Conservation (phyloP, 1,140 invertebrate genomes). For the Drosophila gunungcola region DNA sequence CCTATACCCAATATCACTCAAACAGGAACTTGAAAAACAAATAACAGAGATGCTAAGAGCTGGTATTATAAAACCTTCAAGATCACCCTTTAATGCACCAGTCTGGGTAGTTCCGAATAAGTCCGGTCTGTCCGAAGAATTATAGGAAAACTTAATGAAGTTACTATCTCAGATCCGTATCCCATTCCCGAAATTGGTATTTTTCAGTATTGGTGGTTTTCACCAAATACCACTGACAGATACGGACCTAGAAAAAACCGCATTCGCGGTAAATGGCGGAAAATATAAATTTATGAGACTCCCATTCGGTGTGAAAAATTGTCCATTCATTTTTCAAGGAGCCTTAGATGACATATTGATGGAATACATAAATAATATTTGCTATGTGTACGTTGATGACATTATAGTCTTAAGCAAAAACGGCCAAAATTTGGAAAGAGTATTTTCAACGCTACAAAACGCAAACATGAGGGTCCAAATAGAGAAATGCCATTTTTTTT, state of each 20-base stretch:
- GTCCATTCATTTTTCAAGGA: not conserved
- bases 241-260: not conserved
- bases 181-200: not conserved
- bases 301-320: not conserved
- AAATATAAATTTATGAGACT: not conserved
- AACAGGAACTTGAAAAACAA: no score
- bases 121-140: not conserved
- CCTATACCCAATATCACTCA: no score
- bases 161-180: constrained; percentile 1
- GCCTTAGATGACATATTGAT: not conserved
- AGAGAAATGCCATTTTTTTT: not conserved
- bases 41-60: no score
- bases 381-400: no score
- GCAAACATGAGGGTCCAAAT: not conserved
- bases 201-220: not conserved
- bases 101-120: not conserved
- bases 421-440: no score
- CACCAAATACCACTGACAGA: not conserved
- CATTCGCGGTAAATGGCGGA: not conserved
- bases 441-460: no score
- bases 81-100: not conserved
- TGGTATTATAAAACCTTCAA: no score
- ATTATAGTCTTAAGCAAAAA: no score
- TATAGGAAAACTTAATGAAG: not conserved
- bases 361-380: not conserved